phyloP scores from a whole-genome alignment of 1,140 invertebrate species.

The Rhynchophorus ferrugineus region DNA sequence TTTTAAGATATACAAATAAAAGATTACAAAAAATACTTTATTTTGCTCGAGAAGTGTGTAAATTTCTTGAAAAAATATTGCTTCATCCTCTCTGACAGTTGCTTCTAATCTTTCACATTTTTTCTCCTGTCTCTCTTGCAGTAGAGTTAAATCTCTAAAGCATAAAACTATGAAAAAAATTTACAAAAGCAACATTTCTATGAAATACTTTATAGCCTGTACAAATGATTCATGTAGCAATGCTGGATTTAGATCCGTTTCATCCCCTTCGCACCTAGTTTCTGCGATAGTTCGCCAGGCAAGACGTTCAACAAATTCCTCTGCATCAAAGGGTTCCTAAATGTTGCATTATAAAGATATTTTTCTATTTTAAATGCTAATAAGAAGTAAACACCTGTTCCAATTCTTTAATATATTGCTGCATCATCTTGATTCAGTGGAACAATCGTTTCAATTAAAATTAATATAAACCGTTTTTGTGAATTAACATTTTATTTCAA shows the following conservation, averaged over 20 bases:
- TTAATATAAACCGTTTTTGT: neutral
- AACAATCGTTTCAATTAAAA: neutral
- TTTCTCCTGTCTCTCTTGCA: constrained; percentile 78
- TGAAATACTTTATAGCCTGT: constrained; percentile 71
- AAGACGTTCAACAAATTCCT: constrained; percentile 94
- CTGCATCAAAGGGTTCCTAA: constrained; percentile 89
- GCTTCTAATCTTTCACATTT: constrained; percentile 83
- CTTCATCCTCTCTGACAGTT: constrained; percentile 79
- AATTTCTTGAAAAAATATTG: constrained; percentile 72
- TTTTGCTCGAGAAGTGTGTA: constrained; percentile 81
- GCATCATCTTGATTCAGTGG: constrained; percentile 58
- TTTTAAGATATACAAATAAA: neutral
- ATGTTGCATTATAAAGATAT: too few species aligned
- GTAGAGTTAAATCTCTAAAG: constrained; percentile 58
- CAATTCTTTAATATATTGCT: constrained; percentile 75
- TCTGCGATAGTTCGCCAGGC: constrained; percentile 89
- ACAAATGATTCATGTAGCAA: constrained; percentile 85
- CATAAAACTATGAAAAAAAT: constrained; percentile 8
- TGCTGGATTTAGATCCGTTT: constrained; percentile 61
- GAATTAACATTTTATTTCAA: too few species aligned
- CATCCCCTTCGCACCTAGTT: constrained; percentile 56
- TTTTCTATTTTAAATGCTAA: too few species aligned
- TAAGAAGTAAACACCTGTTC: constrained; percentile 61
- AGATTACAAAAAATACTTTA: constrained; percentile 48
- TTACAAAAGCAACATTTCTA: neutral